Conservation (phyloP, 2,113 vertebrate species). For the Cinclus mexicanus region DNA sequence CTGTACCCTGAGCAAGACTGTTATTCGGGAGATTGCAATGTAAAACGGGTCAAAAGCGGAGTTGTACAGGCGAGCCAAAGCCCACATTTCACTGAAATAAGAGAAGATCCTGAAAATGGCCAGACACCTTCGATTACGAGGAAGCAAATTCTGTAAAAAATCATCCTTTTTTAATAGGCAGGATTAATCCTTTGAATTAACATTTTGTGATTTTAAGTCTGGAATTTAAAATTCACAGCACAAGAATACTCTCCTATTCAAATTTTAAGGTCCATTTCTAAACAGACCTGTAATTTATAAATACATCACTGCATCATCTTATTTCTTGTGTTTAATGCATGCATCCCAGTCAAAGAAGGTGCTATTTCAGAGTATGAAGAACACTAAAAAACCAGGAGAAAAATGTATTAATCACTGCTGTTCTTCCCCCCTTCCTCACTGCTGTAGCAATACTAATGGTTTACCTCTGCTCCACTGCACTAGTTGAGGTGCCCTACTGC, state of each 20-base stretch:
- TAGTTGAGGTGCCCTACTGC: background rate
- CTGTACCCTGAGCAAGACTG: background rate
- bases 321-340: background rate
- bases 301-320: background rate
- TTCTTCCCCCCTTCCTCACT: accelerated
- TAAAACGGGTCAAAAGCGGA: background rate
- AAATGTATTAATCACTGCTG: background rate
- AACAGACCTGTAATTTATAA: background rate
- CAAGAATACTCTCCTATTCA: background rate
- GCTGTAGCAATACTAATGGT: background rate
- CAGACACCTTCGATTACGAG: background rate
- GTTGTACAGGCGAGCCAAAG: background rate
- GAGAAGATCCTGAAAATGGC: background rate
- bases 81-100: background rate
- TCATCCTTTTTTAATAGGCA: background rate
- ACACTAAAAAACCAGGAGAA: background rate
- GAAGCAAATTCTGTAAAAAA: background rate
- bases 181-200: background rate
- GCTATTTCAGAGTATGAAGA: background rate
- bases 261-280: background rate
- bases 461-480: background rate
- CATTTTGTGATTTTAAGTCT: background rate
- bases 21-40: background rate
- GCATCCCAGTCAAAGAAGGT: background rate
- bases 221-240: background rate